Base-by-base conservation (phyloP, 2,797 vertebrate species). In the Periparus ater region DNA sequence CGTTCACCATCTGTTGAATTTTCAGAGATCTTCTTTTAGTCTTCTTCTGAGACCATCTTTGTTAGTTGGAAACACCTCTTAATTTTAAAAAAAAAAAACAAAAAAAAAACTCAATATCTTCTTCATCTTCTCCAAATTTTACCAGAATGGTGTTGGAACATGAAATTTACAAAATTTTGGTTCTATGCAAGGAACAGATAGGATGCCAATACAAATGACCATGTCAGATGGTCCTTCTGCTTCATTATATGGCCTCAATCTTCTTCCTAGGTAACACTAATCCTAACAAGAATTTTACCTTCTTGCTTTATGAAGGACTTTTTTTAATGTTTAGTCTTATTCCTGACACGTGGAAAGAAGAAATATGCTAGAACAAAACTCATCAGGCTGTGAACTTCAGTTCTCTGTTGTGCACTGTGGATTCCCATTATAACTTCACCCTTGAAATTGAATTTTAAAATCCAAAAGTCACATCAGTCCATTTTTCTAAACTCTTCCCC, bases 401-500 rank as follows among this genome's bases (percentile, higher is more conserved):
- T 3, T 54, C 10, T 11, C 29, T 63, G 11, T 9, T 67, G 38
- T 0, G 0, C 23, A 26, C 13, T 53, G 7, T 71, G 45, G 8
- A 78, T 63, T 70, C 20, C 26, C 27, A 34, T 14, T 50, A n/a
- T 25, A 34, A 75, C 45, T 81, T 54, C 17, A 58, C 40, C 13
- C 86, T 85, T 60, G 13, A 79, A 65, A 2, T 25, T 5, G 23
- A 40, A 40, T 71, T 77, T 85, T 32, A 76, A 92, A 84, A 60
- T 34, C 27, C 25, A 4, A 25, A 36, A 63, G 36, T 45, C 40
- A 34, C 34, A 83, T 40, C 38, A 71, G 22, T 10, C 17, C 8
- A 26, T 44, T 92, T 91, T 73, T 38, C 34, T 73, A 17, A 85
- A 74, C 17, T 61, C 25, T 48, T 38, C 26, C 29, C 12, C 9